These are phyloP conservation scores for Chaetorhynchus papuensis DNA, from an alignment of 2,113 vertebrate genomes.

Conservation along the genomic window DNA sequence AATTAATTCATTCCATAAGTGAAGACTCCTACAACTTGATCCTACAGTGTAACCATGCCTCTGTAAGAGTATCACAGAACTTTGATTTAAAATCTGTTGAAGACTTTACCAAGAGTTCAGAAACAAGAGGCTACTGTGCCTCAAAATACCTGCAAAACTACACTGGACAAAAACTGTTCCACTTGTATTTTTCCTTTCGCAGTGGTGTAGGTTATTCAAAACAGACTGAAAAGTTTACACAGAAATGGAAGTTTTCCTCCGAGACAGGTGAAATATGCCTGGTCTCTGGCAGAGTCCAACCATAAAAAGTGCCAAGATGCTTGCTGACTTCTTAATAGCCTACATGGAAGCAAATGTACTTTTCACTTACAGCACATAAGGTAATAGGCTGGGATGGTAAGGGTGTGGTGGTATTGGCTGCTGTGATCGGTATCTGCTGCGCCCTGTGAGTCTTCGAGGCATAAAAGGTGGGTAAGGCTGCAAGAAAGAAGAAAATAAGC, in stretches of 20 bases:
- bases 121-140: background rate
- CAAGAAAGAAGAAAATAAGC: conserved; percentile 28
- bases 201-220: background rate
- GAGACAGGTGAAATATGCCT: background rate
- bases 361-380: conserved; percentile 91
- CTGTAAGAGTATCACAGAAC: background rate
- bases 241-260: background rate
- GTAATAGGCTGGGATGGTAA: conserved; percentile 94
- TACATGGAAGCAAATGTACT: conserved; percentile 13
- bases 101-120: background rate
- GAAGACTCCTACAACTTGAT: background rate
- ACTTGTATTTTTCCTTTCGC: background rate
- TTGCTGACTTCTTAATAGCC: background rate
- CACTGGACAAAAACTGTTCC: background rate
- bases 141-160: background rate
- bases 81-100: background rate
- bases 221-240: background rate
- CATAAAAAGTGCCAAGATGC: background rate
- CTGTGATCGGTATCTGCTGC: conserved; percentile 90
- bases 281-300: background rate
- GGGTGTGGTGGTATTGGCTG: conserved; percentile 89
- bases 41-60: background rate
- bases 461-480: conserved; percentile 94
- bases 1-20: background rate
- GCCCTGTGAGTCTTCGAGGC: conserved; percentile 89